Evolutionary conservation across 2,888 invertebrate species (phyloP).

Genomic region (Cloeon dipterum): DNA sequence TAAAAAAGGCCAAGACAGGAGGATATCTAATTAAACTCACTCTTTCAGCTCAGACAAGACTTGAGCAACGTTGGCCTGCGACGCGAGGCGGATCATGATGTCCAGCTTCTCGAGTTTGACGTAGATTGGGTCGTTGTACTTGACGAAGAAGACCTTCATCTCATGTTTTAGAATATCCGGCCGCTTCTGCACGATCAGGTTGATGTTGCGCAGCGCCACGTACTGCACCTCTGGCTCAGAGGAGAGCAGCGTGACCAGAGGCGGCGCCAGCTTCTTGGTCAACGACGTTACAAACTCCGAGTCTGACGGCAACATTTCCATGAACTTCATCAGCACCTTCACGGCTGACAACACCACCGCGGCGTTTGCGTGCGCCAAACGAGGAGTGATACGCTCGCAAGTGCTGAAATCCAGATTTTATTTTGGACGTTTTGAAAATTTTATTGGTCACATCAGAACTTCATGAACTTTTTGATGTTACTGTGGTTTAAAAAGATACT

Average conservation of each 20-base stretch:
- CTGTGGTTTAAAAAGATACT: too few species aligned
- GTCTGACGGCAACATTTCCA: slow-evolving; percentile 88
- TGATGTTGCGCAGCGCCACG: slow-evolving; percentile 93
- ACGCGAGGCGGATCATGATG: slow-evolving; percentile 97
- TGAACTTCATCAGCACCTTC: slow-evolving; percentile 93
- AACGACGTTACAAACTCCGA: slow-evolving; percentile 84
- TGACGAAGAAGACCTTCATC: slow-evolving; percentile 99
- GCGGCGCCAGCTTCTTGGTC: slow-evolving; percentile 95
- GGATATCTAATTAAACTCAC: slow-evolving; percentile 15
- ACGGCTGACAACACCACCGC: slow-evolving; percentile 97
- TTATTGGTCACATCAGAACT: too few species aligned
- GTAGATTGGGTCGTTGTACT: slow-evolving; percentile 99
- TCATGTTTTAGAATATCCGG: slow-evolving; percentile 98
- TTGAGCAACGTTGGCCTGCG: slow-evolving; percentile 94
- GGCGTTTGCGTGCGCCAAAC: slow-evolving; percentile 95
- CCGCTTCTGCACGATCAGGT: slow-evolving; percentile 95
- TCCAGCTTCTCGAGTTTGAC: slow-evolving; percentile 97
- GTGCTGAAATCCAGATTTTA: slow-evolving; percentile 42
- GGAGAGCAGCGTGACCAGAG: slow-evolving; percentile 86
- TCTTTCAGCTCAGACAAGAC: slow-evolving; percentile 95
- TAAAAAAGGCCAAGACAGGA: background rate
- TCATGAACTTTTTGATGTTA: too few species aligned
- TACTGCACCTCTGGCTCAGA: slow-evolving; percentile 96
- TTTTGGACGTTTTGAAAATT: too few species aligned
- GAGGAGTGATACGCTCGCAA: slow-evolving; percentile 90